Evolutionary conservation across 2,113 vertebrate species (phyloP).

Genomic region (Cyanoderma ruficeps): DNA sequence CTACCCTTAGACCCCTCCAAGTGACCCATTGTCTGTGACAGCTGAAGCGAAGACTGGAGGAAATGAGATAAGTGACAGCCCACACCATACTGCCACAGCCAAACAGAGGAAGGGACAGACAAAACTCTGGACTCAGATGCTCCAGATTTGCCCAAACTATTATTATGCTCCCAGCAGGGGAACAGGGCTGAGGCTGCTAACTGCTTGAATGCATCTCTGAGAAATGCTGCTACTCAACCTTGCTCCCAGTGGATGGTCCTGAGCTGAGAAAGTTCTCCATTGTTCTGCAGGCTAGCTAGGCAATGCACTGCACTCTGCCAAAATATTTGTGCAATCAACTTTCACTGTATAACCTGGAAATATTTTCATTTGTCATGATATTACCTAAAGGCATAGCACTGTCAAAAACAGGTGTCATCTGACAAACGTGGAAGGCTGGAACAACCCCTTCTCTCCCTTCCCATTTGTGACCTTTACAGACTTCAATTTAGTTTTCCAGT

Average conservation of each 20-base stretch:
- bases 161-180: not conserved
- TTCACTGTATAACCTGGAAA: not conserved
- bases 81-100: not conserved
- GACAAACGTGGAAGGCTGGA: not conserved
- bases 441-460: not conserved
- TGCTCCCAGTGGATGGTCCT: not conserved
- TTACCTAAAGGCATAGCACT: not conserved
- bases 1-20: not conserved
- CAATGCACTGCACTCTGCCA: not conserved
- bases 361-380: not conserved
- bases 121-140: not conserved
- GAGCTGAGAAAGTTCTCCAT: not conserved
- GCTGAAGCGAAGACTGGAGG: not conserved
- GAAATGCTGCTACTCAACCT: not conserved
- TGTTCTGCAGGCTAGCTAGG: not conserved
- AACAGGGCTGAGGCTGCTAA: not conserved
- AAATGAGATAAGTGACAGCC: not conserved
- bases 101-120: not conserved
- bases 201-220: not conserved
- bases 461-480: not conserved
- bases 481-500: not conserved
- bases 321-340: not conserved
- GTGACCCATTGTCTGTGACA: not conserved
- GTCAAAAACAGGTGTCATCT: not conserved
- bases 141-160: not conserved